Evolutionary conservation across 2,797 vertebrate genomes (phyloP).

Genomic region (Phylloscopus collybita): DNA sequence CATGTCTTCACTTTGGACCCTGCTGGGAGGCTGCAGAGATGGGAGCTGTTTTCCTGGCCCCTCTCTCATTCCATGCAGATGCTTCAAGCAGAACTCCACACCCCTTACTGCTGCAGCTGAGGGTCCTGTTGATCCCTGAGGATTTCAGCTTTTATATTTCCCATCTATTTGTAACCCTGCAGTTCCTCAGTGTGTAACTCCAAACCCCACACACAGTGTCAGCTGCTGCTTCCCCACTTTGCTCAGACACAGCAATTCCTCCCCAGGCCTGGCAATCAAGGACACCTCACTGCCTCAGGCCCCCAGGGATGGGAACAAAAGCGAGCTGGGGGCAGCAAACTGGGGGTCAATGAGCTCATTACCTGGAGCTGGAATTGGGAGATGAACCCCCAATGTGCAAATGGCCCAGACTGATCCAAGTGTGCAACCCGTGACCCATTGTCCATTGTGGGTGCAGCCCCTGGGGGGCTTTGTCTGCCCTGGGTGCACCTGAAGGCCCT

Average conservation of each 20-base stretch:
- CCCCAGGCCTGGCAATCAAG: neutral
- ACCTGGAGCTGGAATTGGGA: neutral
- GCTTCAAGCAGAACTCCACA: neutral
- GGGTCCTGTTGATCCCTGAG: neutral
- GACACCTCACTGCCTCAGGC: neutral
- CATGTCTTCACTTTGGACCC: neutral
- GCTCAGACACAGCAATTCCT: neutral
- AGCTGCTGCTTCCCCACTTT: neutral
- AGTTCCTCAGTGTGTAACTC: fast-evolving
- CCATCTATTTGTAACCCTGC: fast-evolving
- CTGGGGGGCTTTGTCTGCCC: neutral
- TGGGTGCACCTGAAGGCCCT: neutral
- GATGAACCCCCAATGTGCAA: neutral
- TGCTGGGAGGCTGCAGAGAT: neutral
- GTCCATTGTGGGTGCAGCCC: neutral
- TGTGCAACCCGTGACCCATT: fast-evolving
- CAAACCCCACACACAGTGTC: fast-evolving
- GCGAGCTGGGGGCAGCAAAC: neutral
- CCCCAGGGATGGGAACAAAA: neutral
- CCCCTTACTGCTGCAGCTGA: fast-evolving
- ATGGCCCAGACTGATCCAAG: fast-evolving
- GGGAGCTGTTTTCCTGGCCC: fast-evolving
- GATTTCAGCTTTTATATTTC: neutral
- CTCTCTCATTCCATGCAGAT: neutral
- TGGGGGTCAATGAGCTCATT: neutral